Evolutionary conservation across 2,797 vertebrate species (phyloP).

Genomic region (Otus scops): DNA sequence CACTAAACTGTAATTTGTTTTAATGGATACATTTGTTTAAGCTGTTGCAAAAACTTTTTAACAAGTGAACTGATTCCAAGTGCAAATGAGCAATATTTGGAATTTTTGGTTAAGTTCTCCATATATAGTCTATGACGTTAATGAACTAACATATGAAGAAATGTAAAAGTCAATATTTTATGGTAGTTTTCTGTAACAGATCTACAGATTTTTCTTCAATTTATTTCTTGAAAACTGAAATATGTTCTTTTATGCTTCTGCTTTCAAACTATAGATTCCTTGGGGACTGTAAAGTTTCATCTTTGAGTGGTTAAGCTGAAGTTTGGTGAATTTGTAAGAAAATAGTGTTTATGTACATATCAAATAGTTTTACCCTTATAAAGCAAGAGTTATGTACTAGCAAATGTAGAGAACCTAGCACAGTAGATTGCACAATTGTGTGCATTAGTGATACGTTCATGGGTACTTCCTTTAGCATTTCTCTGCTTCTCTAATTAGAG

Average conservation of each 20-base stretch:
- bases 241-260: slow-evolving; percentile 43
- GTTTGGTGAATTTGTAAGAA: slow-evolving; percentile 47
- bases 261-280: slow-evolving; percentile 50
- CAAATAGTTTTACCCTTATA: neutral
- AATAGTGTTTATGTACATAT: neutral
- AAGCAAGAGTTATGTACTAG: neutral
- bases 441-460: neutral
- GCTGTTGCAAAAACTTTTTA: slow-evolving; percentile 33
- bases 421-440: neutral
- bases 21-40: slow-evolving; percentile 20
- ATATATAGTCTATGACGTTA: slow-evolving; percentile 37
- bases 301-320: slow-evolving; percentile 39
- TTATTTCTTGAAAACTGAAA: slow-evolving; percentile 61
- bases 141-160: slow-evolving; percentile 59
- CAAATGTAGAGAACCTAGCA: neutral
- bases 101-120: slow-evolving; percentile 43
- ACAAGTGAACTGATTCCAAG: slow-evolving; percentile 40
- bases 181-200: slow-evolving; percentile 48
- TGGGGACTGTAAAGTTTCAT: slow-evolving; percentile 49
- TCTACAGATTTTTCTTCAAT: slow-evolving; percentile 58
- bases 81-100: slow-evolving; percentile 41
- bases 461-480: neutral
- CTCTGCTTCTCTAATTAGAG: slow-evolving; percentile 21
- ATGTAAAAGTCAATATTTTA: slow-evolving; percentile 59
- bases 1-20: slow-evolving; percentile 24